Conservation (phyloP, 2,797 vertebrate species). For the Myotis daubentonii region DNA sequence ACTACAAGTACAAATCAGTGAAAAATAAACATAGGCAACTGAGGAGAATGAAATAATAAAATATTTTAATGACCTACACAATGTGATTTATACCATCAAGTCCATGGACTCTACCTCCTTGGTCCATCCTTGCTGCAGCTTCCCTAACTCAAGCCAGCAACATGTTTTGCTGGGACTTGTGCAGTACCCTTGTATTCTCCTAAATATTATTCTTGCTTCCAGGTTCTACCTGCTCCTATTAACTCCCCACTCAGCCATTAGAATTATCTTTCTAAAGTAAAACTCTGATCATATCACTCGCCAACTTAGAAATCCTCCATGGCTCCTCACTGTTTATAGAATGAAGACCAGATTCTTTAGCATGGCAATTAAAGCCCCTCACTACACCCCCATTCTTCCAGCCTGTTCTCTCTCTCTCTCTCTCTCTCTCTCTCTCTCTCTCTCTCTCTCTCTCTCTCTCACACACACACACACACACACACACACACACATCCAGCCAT, state of each 20-base stretch:
- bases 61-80: neutral
- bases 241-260: neutral
- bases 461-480: too few relatives aligned
- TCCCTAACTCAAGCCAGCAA: neutral
- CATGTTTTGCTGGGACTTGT: neutral
- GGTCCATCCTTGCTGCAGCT: neutral
- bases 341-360: neutral
- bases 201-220: neutral
- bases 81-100: neutral
- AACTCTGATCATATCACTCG: neutral
- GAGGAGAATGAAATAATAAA: neutral
- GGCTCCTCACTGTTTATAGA: neutral
- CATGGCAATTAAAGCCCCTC: neutral
- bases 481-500: neutral
- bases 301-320: neutral
- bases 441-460: neutral
- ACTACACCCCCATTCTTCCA: neutral
- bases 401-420: neutral
- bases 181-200: neutral
- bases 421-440: neutral
- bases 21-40: neutral
- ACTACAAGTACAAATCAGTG: neutral
- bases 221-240: neutral
- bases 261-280: conserved; percentile 15
- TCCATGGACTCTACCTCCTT: neutral